A percentile compares a stretch with the other conserved stretches of the same genome.
These are phyloP conservation scores for Punctoribates punctum DNA, from an alignment of 2,888 invertebrate species.

Conservation along the genomic window DNA sequence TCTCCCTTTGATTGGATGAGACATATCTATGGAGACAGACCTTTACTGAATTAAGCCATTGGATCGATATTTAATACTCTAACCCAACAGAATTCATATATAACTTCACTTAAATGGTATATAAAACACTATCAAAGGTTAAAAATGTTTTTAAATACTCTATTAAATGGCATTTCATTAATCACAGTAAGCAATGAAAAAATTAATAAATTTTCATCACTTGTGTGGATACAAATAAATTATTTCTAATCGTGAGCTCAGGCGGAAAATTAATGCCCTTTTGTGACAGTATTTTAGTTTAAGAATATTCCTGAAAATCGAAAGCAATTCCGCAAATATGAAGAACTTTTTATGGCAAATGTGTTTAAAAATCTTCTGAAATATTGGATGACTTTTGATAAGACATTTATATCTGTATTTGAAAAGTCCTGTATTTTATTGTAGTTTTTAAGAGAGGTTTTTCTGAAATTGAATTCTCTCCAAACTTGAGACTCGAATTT, in stretches of 20 bases:
- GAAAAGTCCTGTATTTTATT: no score
- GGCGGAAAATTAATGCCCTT: no score
- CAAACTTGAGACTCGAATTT: no score
- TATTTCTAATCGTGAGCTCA: not conserved
- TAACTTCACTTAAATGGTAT: not conserved
- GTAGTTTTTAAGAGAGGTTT: no score
- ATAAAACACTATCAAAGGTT: not conserved
- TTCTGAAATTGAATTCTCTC: no score
- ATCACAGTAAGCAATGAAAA: not conserved
- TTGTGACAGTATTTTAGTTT: no score
- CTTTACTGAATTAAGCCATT: not conserved
- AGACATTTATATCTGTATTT: no score
- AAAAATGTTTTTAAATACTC: not conserved
- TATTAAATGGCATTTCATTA: not conserved
- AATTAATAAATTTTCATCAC: not conserved
- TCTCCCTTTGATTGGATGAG: slow-evolving; percentile 27
- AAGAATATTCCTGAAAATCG: no score
- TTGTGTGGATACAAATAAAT: not conserved
- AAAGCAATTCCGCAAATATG: no score
- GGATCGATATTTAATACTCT: slow-evolving; percentile 35
- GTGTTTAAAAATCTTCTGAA: no score
- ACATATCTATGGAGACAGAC: slow-evolving; percentile 35
- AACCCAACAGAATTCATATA: not conserved
- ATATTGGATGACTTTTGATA: no score
- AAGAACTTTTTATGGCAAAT: no score